A percentile compares a stretch with the other conserved stretches of the same genome.
phyloP scores from a whole-genome alignment of 2,797 vertebrate genomes.

The Erethizon dorsatum region DNA sequence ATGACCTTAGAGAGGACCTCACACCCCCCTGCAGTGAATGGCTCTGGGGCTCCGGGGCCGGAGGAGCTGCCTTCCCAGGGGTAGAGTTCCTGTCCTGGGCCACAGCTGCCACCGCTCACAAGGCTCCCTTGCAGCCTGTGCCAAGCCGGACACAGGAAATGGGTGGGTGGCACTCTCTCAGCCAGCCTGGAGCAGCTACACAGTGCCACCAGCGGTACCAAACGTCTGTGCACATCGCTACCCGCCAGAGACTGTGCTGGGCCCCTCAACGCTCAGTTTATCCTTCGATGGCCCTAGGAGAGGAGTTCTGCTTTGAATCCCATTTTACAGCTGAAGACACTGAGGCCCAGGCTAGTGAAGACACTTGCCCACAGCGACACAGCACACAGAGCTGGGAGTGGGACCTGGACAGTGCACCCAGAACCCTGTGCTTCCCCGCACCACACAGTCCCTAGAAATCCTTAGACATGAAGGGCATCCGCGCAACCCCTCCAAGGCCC shows the following conservation, averaged over 20 bases:
- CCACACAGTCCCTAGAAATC: neutral
- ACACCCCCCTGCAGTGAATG: neutral
- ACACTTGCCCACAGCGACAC: neutral
- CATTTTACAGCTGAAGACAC: neutral
- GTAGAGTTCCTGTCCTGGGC: neutral
- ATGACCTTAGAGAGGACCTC: neutral
- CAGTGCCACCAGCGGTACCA: neutral
- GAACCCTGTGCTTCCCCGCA: neutral
- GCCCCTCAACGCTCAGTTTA: accelerated
- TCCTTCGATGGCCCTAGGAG: neutral
- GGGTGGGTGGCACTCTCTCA: neutral
- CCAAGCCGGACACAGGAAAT: neutral
- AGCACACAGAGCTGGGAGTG: neutral
- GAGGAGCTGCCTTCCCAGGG: neutral
- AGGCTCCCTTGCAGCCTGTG: neutral
- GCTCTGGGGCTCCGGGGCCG: neutral
- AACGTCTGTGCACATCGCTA: neutral
- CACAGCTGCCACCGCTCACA: neutral
- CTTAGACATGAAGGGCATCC: neutral
- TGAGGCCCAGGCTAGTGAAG: neutral
- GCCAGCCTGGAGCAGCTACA: neutral
- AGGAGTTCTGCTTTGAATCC: neutral
- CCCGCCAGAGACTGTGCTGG: neutral
- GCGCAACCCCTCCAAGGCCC: neutral
- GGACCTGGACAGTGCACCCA: neutral